These are phyloP conservation scores for Apostichopus leukothele DNA, from an alignment of 53 echinoderm and acorn worm species.

Conservation along the genomic window DNA sequence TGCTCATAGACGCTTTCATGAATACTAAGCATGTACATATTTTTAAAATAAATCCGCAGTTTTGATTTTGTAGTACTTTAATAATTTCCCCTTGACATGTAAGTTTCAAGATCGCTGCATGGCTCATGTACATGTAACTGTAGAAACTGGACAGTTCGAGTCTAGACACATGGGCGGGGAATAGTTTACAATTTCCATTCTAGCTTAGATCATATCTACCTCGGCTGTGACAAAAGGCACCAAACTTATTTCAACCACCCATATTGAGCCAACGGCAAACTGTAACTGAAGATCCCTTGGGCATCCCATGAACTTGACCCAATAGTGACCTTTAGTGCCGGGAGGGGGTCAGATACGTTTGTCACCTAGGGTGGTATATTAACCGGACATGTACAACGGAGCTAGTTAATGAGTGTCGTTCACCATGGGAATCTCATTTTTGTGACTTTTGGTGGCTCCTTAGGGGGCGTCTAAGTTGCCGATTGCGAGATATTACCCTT, in stretches of 20 bases:
- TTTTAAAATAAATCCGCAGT: too few relatives aligned
- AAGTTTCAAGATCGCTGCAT: too few relatives aligned
- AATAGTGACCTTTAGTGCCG: not conserved
- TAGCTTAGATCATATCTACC: not conserved
- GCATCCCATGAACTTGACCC: not conserved
- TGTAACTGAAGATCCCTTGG: not conserved
- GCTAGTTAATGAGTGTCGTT: not conserved
- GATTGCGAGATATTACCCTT: too few relatives aligned
- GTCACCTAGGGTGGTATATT: not conserved
- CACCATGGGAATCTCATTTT: not conserved
- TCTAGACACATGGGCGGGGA: not conserved
- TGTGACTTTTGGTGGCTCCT: not conserved
- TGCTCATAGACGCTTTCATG: too few relatives aligned
- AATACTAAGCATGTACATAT: too few relatives aligned
- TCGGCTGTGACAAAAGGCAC: not conserved
- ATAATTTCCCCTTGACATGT: too few relatives aligned
- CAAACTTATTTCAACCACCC: too few relatives aligned
- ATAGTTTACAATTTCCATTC: not conserved
- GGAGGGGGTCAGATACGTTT: not conserved
- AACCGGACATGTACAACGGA: not conserved
- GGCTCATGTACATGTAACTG: too few relatives aligned
- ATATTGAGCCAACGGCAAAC: too few relatives aligned
- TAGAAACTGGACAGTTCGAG: not conserved
- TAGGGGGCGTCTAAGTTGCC: too few relatives aligned
- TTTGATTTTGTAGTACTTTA: too few relatives aligned